Base-by-base conservation (phyloP, 2,797 vertebrate species). In the Geotrypetes seraphini region DNA sequence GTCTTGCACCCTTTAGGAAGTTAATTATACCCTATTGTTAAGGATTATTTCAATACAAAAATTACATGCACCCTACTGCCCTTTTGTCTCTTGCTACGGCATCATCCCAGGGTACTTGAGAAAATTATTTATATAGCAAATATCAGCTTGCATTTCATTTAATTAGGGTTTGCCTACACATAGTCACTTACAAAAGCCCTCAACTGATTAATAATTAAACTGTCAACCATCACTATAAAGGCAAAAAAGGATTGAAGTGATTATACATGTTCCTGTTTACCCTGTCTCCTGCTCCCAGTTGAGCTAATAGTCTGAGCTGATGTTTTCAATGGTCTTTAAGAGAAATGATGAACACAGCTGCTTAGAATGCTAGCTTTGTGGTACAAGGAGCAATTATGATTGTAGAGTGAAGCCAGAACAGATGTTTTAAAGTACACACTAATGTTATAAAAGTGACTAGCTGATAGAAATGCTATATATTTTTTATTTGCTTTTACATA, bases 131-230 rank as follows among this genome's bases (percentile, higher is more conserved):
- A 3, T 23, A 25, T 4, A 24, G 22, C 5, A 8, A n/a, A n/a
- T n/a, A n/a, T n/a, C n/a, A n/a, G n/a, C n/a, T n/a, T n/a, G n/a
- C n/a, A n/a, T n/a, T n/a, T n/a, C n/a, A n/a, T n/a, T n/a, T n/a
- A n/a, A n/a, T n/a, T n/a, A n/a, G n/a, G 22, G 24, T 17, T 20
- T 31, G 22, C 33, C 27, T 8, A 24, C 18, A 19, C 33, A 38
- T 19, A 25, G 2, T 31, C 20, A 38, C n/a, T 39, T 16, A 10
- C 19, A 20, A 22, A 38, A 27, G 21, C 11, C 5, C 1, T 8
- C 4, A 1, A 26, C 14, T 57, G 44, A 37, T 44, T 30, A 48
- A 36, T 34, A 38, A 53, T 50, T 39, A 28, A 50, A 33, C 32
- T 55, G 57, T 47, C 54, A 33, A 31, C 30, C 24, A 27, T 20